Conservation (phyloP, 1,140 invertebrate genomes). For the Trinorchestia longiramus region DNA sequence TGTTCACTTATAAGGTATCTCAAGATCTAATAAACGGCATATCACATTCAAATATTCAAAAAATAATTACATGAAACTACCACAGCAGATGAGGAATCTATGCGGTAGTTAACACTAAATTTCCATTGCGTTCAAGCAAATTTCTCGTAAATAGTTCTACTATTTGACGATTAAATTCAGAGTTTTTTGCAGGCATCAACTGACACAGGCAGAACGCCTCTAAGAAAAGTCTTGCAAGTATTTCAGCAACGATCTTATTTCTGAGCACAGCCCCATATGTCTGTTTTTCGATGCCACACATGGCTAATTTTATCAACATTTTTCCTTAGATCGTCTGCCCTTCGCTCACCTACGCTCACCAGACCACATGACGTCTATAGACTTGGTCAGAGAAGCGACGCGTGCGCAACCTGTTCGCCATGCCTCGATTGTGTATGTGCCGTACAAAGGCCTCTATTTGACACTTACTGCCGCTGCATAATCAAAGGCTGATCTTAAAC, state of each 20-base stretch:
- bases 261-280: neutral
- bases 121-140: neutral
- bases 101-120: neutral
- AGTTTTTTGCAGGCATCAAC: too few species aligned
- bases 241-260: neutral
- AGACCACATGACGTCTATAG: neutral
- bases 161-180: too few species aligned
- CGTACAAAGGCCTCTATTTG: neutral
- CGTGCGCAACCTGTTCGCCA: neutral
- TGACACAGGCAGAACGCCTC: neutral
- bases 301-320: neutral
- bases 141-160: too few species aligned
- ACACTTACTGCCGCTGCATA: slow-evolving; percentile 38
- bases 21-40: too few species aligned
- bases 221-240: neutral
- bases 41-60: too few species aligned
- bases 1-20: too few species aligned
- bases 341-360: neutral
- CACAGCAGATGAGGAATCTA: neutral
- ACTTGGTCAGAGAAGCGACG: neutral
- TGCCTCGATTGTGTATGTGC: slow-evolving; percentile 17
- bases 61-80: neutral
- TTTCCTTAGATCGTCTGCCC: neutral
- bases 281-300: neutral
- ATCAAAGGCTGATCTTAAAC: slow-evolving; percentile 13